phyloP scores from a whole-genome alignment of 2,888 invertebrate genomes.

The Agonopterix subpropinquella region DNA sequence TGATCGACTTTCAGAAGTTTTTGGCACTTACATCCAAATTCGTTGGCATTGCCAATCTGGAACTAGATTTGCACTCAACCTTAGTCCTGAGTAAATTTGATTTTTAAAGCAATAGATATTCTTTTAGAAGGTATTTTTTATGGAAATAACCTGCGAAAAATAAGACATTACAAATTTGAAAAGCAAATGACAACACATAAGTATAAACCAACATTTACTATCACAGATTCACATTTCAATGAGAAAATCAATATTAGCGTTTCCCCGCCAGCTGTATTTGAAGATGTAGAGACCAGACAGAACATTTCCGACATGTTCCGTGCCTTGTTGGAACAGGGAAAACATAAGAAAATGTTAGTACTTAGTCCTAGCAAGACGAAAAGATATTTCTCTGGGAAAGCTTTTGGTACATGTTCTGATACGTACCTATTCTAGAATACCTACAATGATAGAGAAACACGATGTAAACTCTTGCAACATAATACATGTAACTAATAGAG shows the following conservation, averaged over 20 bases:
- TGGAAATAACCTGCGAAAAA: neutral
- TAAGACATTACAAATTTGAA: too few species aligned
- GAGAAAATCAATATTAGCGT: constrained; percentile 6
- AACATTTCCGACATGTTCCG: constrained; percentile 33
- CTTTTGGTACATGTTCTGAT: neutral
- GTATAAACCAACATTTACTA: constrained; percentile 1
- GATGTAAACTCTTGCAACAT: too few species aligned
- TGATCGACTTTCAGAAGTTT: too few species aligned
- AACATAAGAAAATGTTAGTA: constrained; percentile 9
- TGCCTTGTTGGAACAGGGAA: constrained; percentile 22
- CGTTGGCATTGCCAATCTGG: too few species aligned
- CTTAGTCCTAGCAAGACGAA: neutral
- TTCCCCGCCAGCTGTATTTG: constrained; percentile 4
- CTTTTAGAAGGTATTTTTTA: too few species aligned
- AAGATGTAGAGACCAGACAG: constrained; percentile 8
- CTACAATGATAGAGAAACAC: neutral
- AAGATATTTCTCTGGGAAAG: neutral
- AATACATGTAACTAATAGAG: too few species aligned
- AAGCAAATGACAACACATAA: too few species aligned
- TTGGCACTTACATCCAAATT: too few species aligned
- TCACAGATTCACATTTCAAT: constrained; percentile 2
- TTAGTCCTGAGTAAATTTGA: too few species aligned
- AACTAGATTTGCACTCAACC: too few species aligned
- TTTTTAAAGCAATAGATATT: too few species aligned
- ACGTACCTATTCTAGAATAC: neutral